Evolutionary conservation across 2,797 vertebrate genomes (phyloP).

Genomic region (Anomalospiza imberbis): DNA sequence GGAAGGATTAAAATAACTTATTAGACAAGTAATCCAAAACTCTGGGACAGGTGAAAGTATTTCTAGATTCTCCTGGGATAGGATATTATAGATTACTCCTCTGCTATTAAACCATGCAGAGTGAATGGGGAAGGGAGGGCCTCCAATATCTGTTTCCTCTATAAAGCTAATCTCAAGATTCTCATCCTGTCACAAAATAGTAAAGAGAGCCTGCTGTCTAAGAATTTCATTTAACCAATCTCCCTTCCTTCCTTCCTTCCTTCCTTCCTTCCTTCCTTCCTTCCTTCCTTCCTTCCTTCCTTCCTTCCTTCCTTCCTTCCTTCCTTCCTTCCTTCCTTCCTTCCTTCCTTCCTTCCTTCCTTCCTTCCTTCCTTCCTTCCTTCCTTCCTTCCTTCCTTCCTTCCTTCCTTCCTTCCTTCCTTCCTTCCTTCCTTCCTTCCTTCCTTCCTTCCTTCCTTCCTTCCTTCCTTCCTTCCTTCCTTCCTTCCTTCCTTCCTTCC

Average conservation of each 20-base stretch:
- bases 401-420: background rate
- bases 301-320: background rate
- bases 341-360: background rate
- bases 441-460: background rate
- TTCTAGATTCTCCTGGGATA: background rate
- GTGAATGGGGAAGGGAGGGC: background rate
- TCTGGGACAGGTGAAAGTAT: background rate
- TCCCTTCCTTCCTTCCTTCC: too few species aligned
- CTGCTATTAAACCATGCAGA: background rate
- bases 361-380: background rate
- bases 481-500: too few species aligned
- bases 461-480: too few species aligned
- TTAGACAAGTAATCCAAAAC: slow-evolving; percentile 8
- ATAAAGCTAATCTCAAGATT: background rate
- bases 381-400: background rate
- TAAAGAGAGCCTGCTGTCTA: background rate
- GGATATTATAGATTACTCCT: background rate
- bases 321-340: background rate
- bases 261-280: too few species aligned
- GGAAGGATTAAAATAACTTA: slow-evolving; percentile 7
- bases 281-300: too few species aligned
- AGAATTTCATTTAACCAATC: background rate
- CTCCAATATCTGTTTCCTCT: background rate
- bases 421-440: background rate
- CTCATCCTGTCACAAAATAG: background rate